Conservation (phyloP, 2,888 invertebrate species). For the Portevinia maculata region DNA sequence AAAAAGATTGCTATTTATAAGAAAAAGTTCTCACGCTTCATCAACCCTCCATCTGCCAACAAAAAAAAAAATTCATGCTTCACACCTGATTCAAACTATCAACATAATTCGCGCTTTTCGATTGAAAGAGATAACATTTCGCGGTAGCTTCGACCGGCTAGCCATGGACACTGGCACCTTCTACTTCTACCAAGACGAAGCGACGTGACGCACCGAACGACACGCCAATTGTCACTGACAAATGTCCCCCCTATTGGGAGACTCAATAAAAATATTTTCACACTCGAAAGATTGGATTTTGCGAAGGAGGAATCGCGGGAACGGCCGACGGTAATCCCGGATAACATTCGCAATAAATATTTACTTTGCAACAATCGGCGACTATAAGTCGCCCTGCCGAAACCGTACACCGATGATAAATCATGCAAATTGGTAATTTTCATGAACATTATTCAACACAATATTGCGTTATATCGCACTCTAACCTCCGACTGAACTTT, state of each 20-base stretch:
- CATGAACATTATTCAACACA: slow-evolving; percentile 50
- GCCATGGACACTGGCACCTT: neutral
- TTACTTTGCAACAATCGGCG: slow-evolving; percentile 52
- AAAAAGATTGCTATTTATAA: slow-evolving; percentile 18
- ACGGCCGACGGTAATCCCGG: slow-evolving; percentile 36
- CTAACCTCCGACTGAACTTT: slow-evolving; percentile 59
- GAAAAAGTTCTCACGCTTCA: slow-evolving; percentile 56
- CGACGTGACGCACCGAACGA: slow-evolving; percentile 29
- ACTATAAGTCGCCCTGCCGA: slow-evolving; percentile 24
- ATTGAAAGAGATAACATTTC: slow-evolving; percentile 50
- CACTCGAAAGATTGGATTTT: slow-evolving; percentile 32
- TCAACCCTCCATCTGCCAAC: slow-evolving; percentile 36
- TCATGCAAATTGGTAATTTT: slow-evolving; percentile 71
- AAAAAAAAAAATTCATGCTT: slow-evolving; percentile 20
- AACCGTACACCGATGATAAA: slow-evolving; percentile 53
- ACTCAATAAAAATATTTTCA: slow-evolving; percentile 67
- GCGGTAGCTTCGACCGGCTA: slow-evolving; percentile 52
- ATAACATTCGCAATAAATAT: slow-evolving; percentile 62
- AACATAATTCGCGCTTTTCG: slow-evolving; percentile 14
- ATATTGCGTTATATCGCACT: slow-evolving; percentile 25
- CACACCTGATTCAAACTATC: slow-evolving; percentile 67
- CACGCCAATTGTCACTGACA: slow-evolving; percentile 61
- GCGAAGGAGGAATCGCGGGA: slow-evolving; percentile 51
- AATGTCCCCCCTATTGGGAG: slow-evolving; percentile 60
- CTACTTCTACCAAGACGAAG: neutral